phyloP scores from a whole-genome alignment of 2,888 invertebrate species.

The Microctonus hyperodae region DNA sequence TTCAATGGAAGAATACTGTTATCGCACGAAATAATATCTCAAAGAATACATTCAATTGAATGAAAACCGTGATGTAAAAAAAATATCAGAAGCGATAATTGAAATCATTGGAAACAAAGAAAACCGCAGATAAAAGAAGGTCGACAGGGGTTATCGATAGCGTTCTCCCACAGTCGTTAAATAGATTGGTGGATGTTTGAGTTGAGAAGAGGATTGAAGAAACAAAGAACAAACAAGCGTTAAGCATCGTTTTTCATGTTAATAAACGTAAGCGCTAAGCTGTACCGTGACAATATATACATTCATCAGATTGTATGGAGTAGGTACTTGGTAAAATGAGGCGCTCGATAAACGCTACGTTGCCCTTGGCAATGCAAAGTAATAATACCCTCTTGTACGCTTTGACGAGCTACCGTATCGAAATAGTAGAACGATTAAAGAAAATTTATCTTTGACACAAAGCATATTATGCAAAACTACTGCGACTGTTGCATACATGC shows the following conservation, averaged over 20 bases:
- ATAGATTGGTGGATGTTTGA: constrained; percentile 17
- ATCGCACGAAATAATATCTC: neutral
- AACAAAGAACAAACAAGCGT: constrained; percentile 4
- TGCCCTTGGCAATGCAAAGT: constrained; percentile 54
- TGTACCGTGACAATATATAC: neutral
- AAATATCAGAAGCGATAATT: constrained; percentile 21
- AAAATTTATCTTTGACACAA: constrained; percentile 27
- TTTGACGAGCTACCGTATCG: constrained; percentile 45
- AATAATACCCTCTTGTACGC: constrained; percentile 49
- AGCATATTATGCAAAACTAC: constrained; percentile 9
- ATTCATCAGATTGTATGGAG: constrained; percentile 23
- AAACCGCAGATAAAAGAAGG: constrained; percentile 21
- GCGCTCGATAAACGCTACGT: constrained; percentile 52
- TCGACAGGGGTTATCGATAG: constrained; percentile 27
- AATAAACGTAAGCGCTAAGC: neutral
- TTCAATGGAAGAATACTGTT: neutral
- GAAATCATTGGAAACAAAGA: constrained; percentile 18
- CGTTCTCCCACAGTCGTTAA: neutral
- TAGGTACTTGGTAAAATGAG: constrained; percentile 42
- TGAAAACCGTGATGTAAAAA: neutral
- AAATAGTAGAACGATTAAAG: constrained; percentile 26
- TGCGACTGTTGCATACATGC: neutral
- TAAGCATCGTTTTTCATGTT: constrained; percentile 2
- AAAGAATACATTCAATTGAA: neutral
- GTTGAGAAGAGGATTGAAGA: neutral